Percentiles rank a stretch among this genome's conserved stretches.
phyloP scores from a whole-genome alignment of 2,113 vertebrate genomes.

The Leucopsar rothschildi region DNA sequence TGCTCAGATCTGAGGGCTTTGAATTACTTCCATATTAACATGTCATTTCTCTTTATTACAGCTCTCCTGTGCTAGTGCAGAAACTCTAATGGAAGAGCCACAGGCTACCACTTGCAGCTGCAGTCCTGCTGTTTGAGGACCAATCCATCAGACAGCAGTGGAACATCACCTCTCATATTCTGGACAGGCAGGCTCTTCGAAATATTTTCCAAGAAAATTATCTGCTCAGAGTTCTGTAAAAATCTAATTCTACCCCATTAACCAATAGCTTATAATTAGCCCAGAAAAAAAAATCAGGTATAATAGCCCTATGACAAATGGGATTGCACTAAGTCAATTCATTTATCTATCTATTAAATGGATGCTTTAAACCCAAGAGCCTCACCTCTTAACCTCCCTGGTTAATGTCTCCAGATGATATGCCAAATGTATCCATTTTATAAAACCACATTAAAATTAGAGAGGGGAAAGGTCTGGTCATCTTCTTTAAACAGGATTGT shows the following conservation, averaged over 20 bases:
- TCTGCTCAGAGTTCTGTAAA: constrained; percentile 41
- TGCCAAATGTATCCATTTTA: not conserved
- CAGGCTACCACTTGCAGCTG: constrained; percentile 19
- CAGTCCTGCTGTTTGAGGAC: constrained; percentile 16
- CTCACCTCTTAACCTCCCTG: constrained; percentile 24
- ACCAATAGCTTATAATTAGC: constrained; percentile 14
- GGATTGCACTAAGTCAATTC: not conserved
- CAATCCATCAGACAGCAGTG: constrained; percentile 1
- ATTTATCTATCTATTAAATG: constrained; percentile 17
- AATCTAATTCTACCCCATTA: constrained; percentile 57
- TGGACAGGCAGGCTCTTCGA: constrained; percentile 12
- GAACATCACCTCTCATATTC: constrained; percentile 16
- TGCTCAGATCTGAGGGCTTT: not conserved
- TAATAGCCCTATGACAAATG: constrained; percentile 46
- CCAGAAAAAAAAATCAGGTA: constrained; percentile 5
- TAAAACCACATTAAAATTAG: constrained; percentile 26
- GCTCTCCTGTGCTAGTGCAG: not conserved
- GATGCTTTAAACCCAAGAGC: not conserved
- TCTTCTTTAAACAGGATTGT: not conserved
- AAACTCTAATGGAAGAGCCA: constrained; percentile 31
- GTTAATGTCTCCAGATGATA: constrained; percentile 21
- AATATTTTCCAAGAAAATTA: constrained; percentile 58
- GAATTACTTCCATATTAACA: not conserved
- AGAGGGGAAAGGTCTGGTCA: not conserved
- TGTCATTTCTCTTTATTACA: constrained; percentile 19